Base-by-base conservation (phyloP, 2,113 vertebrate species). In the Hypocryptadius cinnamomeus region DNA sequence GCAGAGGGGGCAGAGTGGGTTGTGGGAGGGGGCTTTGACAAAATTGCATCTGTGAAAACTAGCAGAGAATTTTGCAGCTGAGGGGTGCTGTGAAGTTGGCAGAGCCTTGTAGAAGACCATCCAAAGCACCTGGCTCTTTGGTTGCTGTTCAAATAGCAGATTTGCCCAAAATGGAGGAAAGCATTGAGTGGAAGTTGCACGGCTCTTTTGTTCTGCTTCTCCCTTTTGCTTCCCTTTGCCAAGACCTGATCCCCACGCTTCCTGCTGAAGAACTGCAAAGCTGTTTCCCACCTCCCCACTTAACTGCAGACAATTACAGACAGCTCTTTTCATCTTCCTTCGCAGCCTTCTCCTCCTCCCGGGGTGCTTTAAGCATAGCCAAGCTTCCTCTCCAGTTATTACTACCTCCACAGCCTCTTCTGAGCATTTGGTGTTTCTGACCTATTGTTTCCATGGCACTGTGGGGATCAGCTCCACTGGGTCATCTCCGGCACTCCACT, bases 51-150 rank as follows among this genome's bases (percentile, higher is more conserved):
- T 87, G 57, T 71, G 57, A 79, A 79, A 87, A 78, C 35, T 15
- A 88, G 51, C 0, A 0, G 56, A 48, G 70, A 74, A 56, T 93
- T 93, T 73, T 81, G 57, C 44, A 45, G 78, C 70, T 65, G 69
- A 81, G 71, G 80, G 48, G 59, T 76, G 68, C 90, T 91, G 86
- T 54, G 68, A 86, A 78, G 87, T 15, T 96, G 88, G 95, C 93
- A 93, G 74, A 60, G 89, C 61, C 57, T 74, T 33, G 39, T 7
- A 68, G 72, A 89, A 82, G 79, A 78, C 61, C 9, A 9, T 89
- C 80, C 94, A 87, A 76, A 89, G 94, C 95, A 95, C 95, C 96
- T 96, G 95, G 45, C 84, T 95, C 72, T 93, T 87, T 96, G 84
- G 84, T 78, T 81, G 70, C 51, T 33, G 0, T 73, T 87, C 15